Evolutionary conservation across 2,113 vertebrate species (phyloP), one percentile per base, ranked within the genome.

Genomic region (Lepus americanus): DNA sequence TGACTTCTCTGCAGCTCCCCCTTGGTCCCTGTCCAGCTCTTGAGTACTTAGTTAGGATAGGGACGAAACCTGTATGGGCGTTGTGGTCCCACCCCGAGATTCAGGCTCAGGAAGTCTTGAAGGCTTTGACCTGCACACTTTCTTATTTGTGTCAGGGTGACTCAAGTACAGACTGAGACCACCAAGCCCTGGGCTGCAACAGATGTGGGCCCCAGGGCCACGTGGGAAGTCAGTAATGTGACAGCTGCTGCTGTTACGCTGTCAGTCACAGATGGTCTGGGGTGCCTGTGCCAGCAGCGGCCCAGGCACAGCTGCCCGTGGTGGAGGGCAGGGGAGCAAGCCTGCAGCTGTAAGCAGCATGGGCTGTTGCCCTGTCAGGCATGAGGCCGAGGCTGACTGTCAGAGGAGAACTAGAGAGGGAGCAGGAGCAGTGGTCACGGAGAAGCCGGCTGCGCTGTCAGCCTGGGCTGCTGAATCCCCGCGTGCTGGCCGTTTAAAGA

Each of bases 401-500:
- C 16, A 90, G 72, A 86, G 85, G 81, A 94, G 49, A 25, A 49
- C 63, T 17, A 13, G 39, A 17, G 14, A 6, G 8, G 36, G 67
- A 66, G 69, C 61, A 83, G 80, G 87, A 63, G 14, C 20, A 44
- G 22, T 69, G 7, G 59, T 96, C 55, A 92, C 51, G 14, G 76
- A 51, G 86, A 33, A 59, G 55, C 14, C n/a, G 4, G 33, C 31
- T 31, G 66, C 2, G 0, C 55, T 74, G 61, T 87, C n/a, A 67
- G 20, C 20, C 49, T 20, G 63, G 29, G 7, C 33, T 86, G 9
- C 36, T 70, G 72, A 36, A 59, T 19, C 17, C 1, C 55, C 13
- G 55, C 55, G 1, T 59, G 55, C 55, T 59, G 55, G 55, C 55
- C 19, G 10, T 19, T 59, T n/a, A 61, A 33, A 53, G 49, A 59